phyloP scores from a whole-genome alignment of 2,888 invertebrate species.

The Agriopis marginaria region DNA sequence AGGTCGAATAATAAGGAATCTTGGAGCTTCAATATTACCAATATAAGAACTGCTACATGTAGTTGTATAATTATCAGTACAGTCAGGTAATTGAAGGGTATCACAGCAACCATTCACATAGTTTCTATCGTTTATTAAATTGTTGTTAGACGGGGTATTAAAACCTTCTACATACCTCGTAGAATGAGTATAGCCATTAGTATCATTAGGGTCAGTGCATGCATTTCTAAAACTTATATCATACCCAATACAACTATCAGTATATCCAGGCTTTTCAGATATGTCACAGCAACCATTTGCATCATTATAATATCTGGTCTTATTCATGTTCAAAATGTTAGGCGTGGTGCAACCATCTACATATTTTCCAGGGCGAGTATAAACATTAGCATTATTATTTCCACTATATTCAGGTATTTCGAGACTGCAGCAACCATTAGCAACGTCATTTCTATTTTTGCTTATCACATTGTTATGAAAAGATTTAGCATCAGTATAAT shows the following conservation, averaged over 20 bases:
- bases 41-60: constrained; percentile 1
- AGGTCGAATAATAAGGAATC: neutral
- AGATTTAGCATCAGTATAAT: neutral
- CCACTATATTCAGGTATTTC: neutral
- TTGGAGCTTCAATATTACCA: constrained; percentile 5
- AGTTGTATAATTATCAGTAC: constrained; percentile 5
- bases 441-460: neutral
- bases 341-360: constrained; percentile 4
- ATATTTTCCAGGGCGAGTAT: neutral
- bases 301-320: neutral
- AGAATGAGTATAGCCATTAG: neutral
- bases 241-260: neutral
- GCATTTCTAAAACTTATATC: neutral
- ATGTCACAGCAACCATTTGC: neutral
- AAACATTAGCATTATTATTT: neutral
- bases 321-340: neutral
- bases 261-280: neutral
- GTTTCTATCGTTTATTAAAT: neutral
- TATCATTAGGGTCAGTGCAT: neutral
- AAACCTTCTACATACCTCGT: neutral
- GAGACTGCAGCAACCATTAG: neutral
- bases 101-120: neutral
- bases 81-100: neutral
- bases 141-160: neutral
- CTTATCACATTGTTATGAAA: neutral